Percentiles rank a stretch among this genome's conserved stretches.
Evolutionary conservation across 1,140 invertebrate genomes (phyloP).

Genomic region (Cotesia chilonis): DNA sequence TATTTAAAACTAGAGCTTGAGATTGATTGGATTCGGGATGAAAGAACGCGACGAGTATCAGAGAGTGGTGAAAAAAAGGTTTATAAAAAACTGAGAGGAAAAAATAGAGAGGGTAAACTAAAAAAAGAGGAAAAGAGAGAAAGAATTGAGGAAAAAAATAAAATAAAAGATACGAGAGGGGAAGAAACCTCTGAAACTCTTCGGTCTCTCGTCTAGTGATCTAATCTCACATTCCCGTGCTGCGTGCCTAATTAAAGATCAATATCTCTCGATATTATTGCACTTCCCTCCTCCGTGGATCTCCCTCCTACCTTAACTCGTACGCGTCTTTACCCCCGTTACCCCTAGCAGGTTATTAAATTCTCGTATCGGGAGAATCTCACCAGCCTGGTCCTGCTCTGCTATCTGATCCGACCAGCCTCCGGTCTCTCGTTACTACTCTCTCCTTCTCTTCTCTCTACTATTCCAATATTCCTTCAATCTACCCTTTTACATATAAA

Average conservation of each 20-base stretch:
- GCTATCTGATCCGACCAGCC: conserved; percentile 61
- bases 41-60: conserved; percentile 14
- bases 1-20: conserved; percentile 14
- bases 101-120: conserved; percentile 22
- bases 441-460: conserved; percentile 4
- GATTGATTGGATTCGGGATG: conserved; percentile 27
- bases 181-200: conserved; percentile 38
- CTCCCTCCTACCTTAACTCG: conserved; percentile 2
- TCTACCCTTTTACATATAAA: conserved; percentile 5
- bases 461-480: conserved; percentile 7
- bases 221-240: conserved; percentile 63
- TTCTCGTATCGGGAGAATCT: conserved; percentile 64
- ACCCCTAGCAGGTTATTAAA: conserved; percentile 65
- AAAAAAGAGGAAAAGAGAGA: conserved; percentile 19
- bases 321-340: conserved; percentile 27
- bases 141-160: conserved; percentile 19
- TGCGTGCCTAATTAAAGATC: conserved; percentile 68
- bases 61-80: conserved; percentile 17
- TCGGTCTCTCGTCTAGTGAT: conserved; percentile 58
- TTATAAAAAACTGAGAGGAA: conserved; percentile 19
- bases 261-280: conserved; percentile 67
- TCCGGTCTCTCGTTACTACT: conserved; percentile 57
- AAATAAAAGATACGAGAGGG: conserved; percentile 26
- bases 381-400: conserved; percentile 58
- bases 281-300: conserved; percentile 40